phyloP scores from a whole-genome alignment of 2,113 vertebrate species.

The Acrocephalus kingi region DNA sequence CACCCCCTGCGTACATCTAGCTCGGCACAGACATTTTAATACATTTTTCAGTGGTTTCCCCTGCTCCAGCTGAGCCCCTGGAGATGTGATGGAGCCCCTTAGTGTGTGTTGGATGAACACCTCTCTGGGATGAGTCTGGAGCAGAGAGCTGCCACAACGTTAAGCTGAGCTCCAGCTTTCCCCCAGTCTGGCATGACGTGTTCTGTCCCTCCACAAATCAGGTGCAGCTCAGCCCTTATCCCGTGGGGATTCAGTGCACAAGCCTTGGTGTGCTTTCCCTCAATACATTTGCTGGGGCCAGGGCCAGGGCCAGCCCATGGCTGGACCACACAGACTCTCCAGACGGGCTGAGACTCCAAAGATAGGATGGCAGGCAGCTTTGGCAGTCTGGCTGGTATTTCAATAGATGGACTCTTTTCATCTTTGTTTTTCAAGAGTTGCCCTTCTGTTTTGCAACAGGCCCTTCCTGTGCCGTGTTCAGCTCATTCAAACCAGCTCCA shows the following conservation, averaged over 20 bases:
- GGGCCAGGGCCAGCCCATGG: not conserved
- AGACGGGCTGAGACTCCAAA: not conserved
- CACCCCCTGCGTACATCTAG: not conserved
- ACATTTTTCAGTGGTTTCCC: not conserved
- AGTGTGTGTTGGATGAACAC: not conserved
- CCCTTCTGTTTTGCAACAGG: not conserved
- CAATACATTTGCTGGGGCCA: not conserved
- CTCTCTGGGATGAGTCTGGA: not conserved
- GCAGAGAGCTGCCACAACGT: fast-evolving
- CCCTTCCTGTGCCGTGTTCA: not conserved
- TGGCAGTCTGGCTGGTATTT: not conserved
- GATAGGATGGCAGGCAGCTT: not conserved
- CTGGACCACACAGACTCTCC: not conserved
- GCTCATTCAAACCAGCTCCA: not conserved
- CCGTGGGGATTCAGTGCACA: not conserved
- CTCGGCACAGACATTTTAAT: not conserved
- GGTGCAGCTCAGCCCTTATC: not conserved
- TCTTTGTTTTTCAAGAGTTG: not conserved
- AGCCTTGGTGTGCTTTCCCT: not conserved
- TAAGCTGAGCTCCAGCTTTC: not conserved
- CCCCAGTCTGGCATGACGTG: not conserved
- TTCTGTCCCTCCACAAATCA: not conserved
- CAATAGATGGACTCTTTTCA: not conserved
- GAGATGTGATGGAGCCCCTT: not conserved
- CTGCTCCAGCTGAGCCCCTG: not conserved